Conservation (phyloP, 2,113 vertebrate genomes). For the Colius striatus region DNA sequence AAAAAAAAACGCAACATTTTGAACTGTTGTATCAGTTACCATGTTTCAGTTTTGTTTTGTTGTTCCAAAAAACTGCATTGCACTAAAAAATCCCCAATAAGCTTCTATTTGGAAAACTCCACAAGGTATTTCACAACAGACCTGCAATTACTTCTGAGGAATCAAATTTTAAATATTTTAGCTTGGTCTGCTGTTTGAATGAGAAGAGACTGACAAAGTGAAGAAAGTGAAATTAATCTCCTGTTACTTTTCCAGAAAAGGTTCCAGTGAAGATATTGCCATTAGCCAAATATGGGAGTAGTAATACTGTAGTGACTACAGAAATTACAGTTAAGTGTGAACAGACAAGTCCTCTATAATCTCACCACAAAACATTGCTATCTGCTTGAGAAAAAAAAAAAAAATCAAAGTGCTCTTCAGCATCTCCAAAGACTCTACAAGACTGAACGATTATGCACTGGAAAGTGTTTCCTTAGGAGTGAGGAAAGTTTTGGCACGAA, state of each 20-base stretch:
- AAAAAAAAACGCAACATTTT: not conserved
- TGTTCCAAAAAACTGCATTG: not conserved
- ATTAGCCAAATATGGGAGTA: not conserved
- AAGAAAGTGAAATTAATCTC: not conserved
- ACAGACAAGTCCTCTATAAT: not conserved
- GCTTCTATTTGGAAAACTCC: not conserved
- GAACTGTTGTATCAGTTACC: not conserved
- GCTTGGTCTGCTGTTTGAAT: not conserved
- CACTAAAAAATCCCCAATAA: not conserved
- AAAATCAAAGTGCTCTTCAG: not conserved
- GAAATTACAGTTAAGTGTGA: constrained; percentile 5
- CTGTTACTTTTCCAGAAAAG: not conserved
- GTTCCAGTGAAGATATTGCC: not conserved
- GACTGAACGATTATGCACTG: not conserved
- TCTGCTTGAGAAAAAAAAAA: not conserved
- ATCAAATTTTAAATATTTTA: not conserved
- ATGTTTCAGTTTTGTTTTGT: not conserved
- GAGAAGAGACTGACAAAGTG: not conserved
- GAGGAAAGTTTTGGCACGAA: not conserved
- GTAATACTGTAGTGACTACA: not conserved
- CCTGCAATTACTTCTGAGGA: not conserved
- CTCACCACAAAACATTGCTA: not conserved
- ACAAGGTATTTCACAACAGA: not conserved
- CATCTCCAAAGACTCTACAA: not conserved
- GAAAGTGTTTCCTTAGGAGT: constrained; percentile 21